These are phyloP conservation scores for Acanthaster planci DNA, from an alignment of 35 echinoderm and acorn worm genomes.

Conservation along the genomic window DNA sequence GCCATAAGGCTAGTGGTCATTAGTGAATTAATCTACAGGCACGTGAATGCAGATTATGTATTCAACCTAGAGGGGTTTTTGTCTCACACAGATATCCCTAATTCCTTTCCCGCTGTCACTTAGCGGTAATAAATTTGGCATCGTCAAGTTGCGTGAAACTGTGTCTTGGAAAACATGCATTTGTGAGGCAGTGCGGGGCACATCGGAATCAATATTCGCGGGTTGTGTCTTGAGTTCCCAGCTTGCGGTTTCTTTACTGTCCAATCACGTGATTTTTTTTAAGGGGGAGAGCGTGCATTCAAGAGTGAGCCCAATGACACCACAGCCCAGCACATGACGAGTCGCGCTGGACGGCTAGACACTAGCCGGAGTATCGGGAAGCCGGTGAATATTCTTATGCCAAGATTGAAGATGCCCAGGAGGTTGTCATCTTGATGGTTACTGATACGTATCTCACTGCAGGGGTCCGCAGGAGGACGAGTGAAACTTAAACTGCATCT, in stretches of 20 bases:
- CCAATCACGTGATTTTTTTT: neutral
- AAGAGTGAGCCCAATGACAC: neutral
- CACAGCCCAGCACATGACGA: neutral
- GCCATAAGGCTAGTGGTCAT: neutral
- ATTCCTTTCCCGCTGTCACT: slow-evolving; percentile 3
- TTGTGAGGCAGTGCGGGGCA: neutral
- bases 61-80: neutral
- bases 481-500: neutral
- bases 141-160: slow-evolving; percentile 8
- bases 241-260: neutral
- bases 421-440: neutral
- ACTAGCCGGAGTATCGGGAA: neutral
- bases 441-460: neutral
- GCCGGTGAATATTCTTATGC: neutral
- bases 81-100: neutral
- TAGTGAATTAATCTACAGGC: neutral
- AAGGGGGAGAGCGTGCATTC: slow-evolving; percentile 2
- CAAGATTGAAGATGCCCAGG: neutral
- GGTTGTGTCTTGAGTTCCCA: neutral
- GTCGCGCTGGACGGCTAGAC: neutral
- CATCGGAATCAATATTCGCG: slow-evolving; percentile 2
- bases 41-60: neutral
- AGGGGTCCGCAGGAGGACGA: neutral
- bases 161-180: neutral
- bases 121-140: slow-evolving; percentile 26